phyloP scores from a whole-genome alignment of 2,888 invertebrate species.

The Brenthis daphne region DNA sequence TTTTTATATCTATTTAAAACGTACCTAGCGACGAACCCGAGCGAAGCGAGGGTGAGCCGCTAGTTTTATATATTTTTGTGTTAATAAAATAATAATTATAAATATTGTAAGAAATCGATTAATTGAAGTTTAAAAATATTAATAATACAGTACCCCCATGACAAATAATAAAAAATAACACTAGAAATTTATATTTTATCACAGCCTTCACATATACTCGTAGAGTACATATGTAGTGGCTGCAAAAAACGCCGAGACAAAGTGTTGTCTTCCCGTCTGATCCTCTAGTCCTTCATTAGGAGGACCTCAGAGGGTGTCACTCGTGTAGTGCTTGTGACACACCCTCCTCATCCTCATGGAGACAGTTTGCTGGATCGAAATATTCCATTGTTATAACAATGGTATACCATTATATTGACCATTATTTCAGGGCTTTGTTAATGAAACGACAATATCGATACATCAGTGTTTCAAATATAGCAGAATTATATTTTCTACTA shows the following conservation, averaged over 20 bases:
- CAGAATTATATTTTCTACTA: not conserved
- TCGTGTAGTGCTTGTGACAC: slow-evolving; percentile 51
- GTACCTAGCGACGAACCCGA: too few relatives aligned
- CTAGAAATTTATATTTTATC: slow-evolving; percentile 25
- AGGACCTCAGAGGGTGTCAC: slow-evolving; percentile 47
- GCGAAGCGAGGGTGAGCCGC: too few relatives aligned
- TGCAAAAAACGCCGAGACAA: slow-evolving; percentile 61
- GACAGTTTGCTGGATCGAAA: slow-evolving; percentile 37
- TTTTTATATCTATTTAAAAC: too few relatives aligned
- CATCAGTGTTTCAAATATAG: not conserved
- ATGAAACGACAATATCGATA: slow-evolving; percentile 1
- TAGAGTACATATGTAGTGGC: slow-evolving; percentile 42
- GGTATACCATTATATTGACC: too few relatives aligned
- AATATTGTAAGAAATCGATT: too few relatives aligned
- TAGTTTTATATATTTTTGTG: too few relatives aligned
- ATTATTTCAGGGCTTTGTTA: slow-evolving; percentile 19
- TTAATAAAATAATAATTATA: too few relatives aligned
- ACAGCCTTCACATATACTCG: slow-evolving; percentile 34
- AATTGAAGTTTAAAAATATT: too few relatives aligned
- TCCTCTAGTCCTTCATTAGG: slow-evolving; percentile 63
- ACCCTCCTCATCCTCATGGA: slow-evolving; percentile 40
- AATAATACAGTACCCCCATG: too few relatives aligned
- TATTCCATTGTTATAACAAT: slow-evolving; percentile 39
- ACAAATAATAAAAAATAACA: not conserved
- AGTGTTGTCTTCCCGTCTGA: slow-evolving; percentile 53